Base-by-base conservation (phyloP, 2,888 invertebrate genomes). In the Miltochrista miniata region DNA sequence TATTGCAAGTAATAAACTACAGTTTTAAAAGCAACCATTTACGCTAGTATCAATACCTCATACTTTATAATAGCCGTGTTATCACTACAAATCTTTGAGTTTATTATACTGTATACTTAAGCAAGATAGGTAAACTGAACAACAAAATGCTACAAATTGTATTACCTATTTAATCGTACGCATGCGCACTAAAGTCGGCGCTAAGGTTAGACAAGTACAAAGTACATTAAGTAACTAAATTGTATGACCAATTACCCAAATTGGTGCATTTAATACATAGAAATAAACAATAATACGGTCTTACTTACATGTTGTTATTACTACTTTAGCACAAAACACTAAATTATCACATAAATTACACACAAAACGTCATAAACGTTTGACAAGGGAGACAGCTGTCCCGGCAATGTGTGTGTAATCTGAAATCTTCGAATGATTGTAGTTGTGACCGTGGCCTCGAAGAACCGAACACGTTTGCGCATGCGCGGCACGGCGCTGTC, bases 401-500 rank as follows among this genome's bases (percentile, higher is more conserved):
- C 59, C 74, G 74, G 72, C 74, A 76, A 41, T 68, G 84, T 85
- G 85, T 83, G 83, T 64, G 81, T 74, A 64, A 63, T 8, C n/a
- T n/a, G n/a, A 30, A 5, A 5, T 60, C 61, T 61, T 30, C 38
- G 24, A 55, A 57, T 69, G 59, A 74, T 70, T 78, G 79, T 83
- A 68, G 75, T 79, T 69, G 81, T 85, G 85, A 75, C 87, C 84
- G 76, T 84, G 87, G 83, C 87, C 87, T 85, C 83, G 76, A 79
- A 70, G 83, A 85, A 87, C 84, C 83, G 76, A 79, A 72, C 61
- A 54, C 56, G 54, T 59, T 56, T 69, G 76, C 89, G 87, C 90
- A 86, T 87, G 90, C 87, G 87, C 81, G 56, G 46, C 47, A 51
- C 46, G 41, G 40, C 62, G 47, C 61, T 13, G 77, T 79, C 69